These are phyloP conservation scores for Eriosoma lanigerum DNA, from an alignment of 1,140 invertebrate genomes.

Conservation along the genomic window DNA sequence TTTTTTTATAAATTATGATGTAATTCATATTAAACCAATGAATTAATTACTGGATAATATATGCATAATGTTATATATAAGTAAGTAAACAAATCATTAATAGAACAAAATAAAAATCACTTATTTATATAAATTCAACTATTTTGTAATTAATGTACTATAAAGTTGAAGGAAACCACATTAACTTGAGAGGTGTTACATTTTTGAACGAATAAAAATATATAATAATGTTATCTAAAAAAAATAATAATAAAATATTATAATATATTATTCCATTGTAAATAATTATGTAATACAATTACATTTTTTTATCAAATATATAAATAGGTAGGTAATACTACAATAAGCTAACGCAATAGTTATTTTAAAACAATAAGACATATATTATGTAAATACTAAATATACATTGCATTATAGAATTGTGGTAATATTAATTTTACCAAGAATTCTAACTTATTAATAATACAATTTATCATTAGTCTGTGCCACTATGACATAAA, in stretches of 20 bases:
- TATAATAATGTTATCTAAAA: slow-evolving; percentile 32
- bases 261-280: background rate
- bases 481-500: no score
- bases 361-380: no score
- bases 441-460: no score
- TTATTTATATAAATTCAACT: background rate
- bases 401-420: no score
- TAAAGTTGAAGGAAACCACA: background rate
- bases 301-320: no score
- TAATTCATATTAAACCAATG: background rate
- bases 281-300: background rate
- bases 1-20: slow-evolving; percentile 25
- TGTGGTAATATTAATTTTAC: no score
- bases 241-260: background rate
- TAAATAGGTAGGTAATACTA: no score
- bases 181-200: background rate
- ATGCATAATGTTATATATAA: background rate
- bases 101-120: background rate
- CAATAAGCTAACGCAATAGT: no score
- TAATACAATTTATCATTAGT: no score
- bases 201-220: slow-evolving; percentile 25
- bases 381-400: no score
- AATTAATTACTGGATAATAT: background rate
- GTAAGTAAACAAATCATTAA: background rate
- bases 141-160: background rate